phyloP scores from a whole-genome alignment of 1,140 invertebrate genomes.

The Hestina assimilis region DNA sequence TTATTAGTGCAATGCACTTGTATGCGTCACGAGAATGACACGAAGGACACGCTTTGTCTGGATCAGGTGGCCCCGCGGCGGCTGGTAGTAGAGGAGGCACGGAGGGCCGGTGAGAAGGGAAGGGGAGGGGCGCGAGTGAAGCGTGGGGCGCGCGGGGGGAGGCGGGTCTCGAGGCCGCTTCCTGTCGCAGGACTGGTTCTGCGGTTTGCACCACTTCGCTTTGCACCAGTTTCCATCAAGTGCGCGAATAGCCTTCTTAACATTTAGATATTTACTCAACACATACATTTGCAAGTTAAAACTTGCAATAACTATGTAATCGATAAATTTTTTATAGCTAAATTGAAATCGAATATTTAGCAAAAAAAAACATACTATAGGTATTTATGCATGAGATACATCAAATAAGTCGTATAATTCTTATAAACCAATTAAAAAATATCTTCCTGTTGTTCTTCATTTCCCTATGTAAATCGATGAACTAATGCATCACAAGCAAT shows the following conservation, averaged over 20 bases:
- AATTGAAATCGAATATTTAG: background rate
- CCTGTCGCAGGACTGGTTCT: slow-evolving; percentile 74
- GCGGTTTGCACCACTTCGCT: slow-evolving; percentile 69
- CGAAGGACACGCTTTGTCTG: slow-evolving; percentile 74
- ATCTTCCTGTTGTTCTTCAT: slow-evolving; percentile 14
- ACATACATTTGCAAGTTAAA: slow-evolving; percentile 37
- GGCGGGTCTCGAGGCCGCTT: slow-evolving; percentile 62
- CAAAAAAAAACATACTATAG: background rate
- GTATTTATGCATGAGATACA: background rate
- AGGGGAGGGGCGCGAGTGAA: slow-evolving; percentile 9
- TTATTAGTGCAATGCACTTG: slow-evolving; percentile 73
- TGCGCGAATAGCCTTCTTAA: slow-evolving; percentile 61
- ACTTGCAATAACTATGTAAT: background rate
- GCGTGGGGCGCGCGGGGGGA: slow-evolving; percentile 23
- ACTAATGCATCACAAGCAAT: slow-evolving; percentile 16
- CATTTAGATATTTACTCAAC: slow-evolving; percentile 51
- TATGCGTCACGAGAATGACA: slow-evolving; percentile 62
- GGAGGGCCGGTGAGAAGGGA: slow-evolving; percentile 22
- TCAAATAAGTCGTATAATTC: background rate
- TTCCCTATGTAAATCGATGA: slow-evolving; percentile 23
- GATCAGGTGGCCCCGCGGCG: slow-evolving; percentile 57
- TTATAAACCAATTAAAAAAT: slow-evolving; percentile 17
- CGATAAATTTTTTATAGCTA: background rate
- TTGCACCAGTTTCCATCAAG: slow-evolving; percentile 71
- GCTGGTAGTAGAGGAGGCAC: slow-evolving; percentile 28